Conservation (phyloP, 2,113 vertebrate genomes). For the Serinus canaria region DNA sequence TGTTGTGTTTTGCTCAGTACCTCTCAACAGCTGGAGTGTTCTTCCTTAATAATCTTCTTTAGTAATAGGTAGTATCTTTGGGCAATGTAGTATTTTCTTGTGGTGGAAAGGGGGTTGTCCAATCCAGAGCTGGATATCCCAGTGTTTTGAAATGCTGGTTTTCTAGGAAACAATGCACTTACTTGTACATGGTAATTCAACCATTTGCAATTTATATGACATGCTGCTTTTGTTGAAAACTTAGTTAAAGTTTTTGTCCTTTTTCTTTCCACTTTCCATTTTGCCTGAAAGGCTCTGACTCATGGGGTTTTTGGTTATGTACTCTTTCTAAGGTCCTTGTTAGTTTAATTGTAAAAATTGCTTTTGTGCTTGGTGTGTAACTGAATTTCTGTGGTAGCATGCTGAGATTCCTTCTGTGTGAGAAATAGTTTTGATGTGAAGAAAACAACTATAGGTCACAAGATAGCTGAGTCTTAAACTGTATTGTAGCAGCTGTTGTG, state of each 20-base stretch:
- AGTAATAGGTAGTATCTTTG: background rate
- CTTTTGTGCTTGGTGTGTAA: background rate
- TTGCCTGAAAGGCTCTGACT: background rate
- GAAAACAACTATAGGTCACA: background rate
- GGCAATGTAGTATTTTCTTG: background rate
- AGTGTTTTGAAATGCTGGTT: background rate
- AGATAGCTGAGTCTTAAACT: background rate
- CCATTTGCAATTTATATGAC: background rate
- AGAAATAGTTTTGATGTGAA: background rate
- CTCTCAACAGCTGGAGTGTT: background rate
- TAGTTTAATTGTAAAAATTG: background rate
- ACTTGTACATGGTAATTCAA: fast-evolving
- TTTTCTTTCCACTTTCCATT: background rate
- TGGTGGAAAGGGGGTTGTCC: background rate
- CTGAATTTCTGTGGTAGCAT: background rate
- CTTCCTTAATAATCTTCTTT: background rate
- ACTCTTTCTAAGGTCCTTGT: background rate
- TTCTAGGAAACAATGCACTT: background rate
- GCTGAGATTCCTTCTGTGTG: background rate
- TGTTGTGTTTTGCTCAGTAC: background rate
- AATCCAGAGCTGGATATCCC: background rate
- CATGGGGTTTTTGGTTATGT: background rate
- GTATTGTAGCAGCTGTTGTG: background rate
- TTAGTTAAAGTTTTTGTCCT: background rate
- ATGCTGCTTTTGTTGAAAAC: background rate